Conservation (phyloP, 2,797 vertebrate species). For the Poeciliopsis gracilis region DNA sequence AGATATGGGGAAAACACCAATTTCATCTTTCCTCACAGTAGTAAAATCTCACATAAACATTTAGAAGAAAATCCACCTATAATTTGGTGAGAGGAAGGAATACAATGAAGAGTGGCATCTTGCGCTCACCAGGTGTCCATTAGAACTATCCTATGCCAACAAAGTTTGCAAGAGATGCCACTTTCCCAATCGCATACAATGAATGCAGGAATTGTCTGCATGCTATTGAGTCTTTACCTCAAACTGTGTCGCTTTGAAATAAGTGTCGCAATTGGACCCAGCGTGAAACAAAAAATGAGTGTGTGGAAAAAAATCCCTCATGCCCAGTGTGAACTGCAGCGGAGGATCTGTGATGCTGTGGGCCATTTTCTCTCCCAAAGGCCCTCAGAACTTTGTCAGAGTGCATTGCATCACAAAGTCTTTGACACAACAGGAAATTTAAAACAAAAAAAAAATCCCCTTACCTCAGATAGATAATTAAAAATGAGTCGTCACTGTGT, state of each 20-base stretch:
- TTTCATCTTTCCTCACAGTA: neutral
- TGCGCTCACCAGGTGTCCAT: neutral
- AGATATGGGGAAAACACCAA: neutral
- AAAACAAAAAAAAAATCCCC: neutral
- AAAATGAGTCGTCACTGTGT: neutral
- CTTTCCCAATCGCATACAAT: neutral
- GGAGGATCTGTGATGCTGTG: neutral
- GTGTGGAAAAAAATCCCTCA: neutral
- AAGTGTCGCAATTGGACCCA: neutral
- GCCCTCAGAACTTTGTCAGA: neutral
- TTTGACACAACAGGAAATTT: neutral
- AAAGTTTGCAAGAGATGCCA: neutral
- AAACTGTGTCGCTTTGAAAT: neutral
- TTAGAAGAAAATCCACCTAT: neutral
- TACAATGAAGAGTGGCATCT: neutral
- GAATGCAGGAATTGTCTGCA: neutral
- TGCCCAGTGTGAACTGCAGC: neutral
- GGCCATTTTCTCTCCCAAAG: neutral
- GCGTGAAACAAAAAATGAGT: neutral
- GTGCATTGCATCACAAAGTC: neutral
- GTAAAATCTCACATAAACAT: no score
- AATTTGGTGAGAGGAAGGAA: neutral
- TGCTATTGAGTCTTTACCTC: neutral
- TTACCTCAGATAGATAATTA: conserved; percentile 1
- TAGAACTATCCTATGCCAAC: neutral